Base-by-base conservation (phyloP, 2,113 vertebrate species). In the Prunella himalayana region DNA sequence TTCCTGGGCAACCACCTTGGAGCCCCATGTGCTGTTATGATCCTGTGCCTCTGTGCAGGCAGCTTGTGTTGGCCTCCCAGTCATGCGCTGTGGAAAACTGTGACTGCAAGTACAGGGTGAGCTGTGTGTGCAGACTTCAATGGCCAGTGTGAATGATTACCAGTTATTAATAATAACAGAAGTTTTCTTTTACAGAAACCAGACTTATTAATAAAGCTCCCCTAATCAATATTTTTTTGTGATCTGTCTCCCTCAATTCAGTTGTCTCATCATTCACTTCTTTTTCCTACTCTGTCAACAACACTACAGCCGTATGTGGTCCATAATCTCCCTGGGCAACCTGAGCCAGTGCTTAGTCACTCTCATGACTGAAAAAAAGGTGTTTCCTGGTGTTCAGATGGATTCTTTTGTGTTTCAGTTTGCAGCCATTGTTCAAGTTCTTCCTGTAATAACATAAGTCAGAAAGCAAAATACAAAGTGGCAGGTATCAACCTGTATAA, bases 81-180 rank as follows among this genome's bases (percentile, higher is more conserved):
- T 39, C 0, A 0, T n/a, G 22, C 49, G 13, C 7, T 28, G 13
- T 18, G 30, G 25, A 16, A 39, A 51, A 22, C 23, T 21, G 37
- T 22, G 27, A 41, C 18, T 6, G 53, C 37, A 50, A 83, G 60
- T 7, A 19, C 51, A 54, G 28, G 27, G 31, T 21, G 66, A 71
- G 51, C 66, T 91, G 20, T 27, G 20, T 66, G 65, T 79, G 41
- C 17, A 39, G 42, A 17, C n/a, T 13, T 19, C 14, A 57, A 5
- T 41, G 20, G 16, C 15, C 64, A 56, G 18, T 20, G 24, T 44
- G 16, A 82, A 37, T 24, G 13, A 15, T 57, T 75, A 16, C 17
- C 42, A 44, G 27, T 45, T 86, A 27, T 35, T 66, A 45, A 35
- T 37, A 54, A 15, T 44, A 63, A 54, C 4, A 45, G 28, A 22